Conservation (phyloP, 2,888 invertebrate genomes). For the Agrochola circellaris region DNA sequence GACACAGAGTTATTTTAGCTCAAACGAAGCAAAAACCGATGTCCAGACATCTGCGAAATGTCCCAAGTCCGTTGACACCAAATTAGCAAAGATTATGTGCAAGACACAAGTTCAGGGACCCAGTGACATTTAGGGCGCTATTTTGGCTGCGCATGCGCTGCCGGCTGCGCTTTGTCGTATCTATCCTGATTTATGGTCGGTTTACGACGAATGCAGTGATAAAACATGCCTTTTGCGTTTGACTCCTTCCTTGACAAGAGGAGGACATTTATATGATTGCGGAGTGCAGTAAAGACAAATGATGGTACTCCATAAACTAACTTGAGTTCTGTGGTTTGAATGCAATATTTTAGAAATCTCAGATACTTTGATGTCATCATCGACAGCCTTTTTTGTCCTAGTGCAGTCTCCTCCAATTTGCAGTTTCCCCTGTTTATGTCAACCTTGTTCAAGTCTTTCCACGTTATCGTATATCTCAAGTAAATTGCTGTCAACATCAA, state of each 20-base stretch:
- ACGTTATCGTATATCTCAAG: background rate
- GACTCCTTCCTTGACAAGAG: conserved; percentile 58
- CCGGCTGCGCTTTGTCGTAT: conserved; percentile 70
- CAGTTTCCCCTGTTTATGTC: background rate
- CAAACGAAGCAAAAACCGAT: conserved; percentile 61
- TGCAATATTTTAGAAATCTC: background rate
- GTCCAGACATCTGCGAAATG: conserved; percentile 73
- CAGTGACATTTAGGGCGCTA: conserved; percentile 84
- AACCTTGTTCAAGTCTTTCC: background rate
- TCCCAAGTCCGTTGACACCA: conserved; percentile 77
- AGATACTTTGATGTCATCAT: background rate
- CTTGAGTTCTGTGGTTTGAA: background rate
- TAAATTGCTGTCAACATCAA: conserved; percentile 25
- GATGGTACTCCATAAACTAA: conserved; percentile 6
- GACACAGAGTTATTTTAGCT: conserved; percentile 18
- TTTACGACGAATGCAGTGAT: conserved; percentile 66
- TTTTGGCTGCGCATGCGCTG: conserved; percentile 71
- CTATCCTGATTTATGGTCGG: conserved; percentile 73
- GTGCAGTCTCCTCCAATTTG: background rate
- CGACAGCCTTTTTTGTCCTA: background rate
- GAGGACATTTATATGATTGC: conserved; percentile 35
- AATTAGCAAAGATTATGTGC: conserved; percentile 77
- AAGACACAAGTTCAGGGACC: conserved; percentile 85
- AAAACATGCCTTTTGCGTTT: conserved; percentile 63
- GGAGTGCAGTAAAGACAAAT: conserved; percentile 27